phyloP scores from a whole-genome alignment of 2,797 vertebrate species.

The Oryzias sinensis region DNA sequence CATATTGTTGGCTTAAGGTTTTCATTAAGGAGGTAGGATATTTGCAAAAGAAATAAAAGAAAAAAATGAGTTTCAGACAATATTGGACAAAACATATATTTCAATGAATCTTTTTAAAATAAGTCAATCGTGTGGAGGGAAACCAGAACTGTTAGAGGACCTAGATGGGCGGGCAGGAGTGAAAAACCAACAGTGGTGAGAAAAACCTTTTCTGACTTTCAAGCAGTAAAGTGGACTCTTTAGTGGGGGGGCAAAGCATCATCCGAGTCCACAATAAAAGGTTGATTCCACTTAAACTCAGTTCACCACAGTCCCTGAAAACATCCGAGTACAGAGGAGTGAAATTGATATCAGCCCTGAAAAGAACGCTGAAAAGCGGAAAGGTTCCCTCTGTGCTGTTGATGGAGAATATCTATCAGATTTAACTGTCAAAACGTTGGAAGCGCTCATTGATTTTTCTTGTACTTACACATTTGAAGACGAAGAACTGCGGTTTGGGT shows the following conservation, averaged over 20 bases:
- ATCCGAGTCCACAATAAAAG: background rate
- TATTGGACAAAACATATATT: no score
- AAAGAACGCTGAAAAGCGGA: no score
- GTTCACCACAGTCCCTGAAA: background rate
- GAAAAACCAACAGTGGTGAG: background rate
- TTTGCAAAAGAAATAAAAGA: no score
- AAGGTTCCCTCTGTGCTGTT: background rate
- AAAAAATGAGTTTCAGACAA: no score
- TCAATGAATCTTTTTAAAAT: no score
- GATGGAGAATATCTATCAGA: background rate
- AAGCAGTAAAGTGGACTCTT: background rate
- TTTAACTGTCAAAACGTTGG: background rate
- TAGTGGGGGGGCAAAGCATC: background rate
- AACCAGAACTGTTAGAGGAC: no score
- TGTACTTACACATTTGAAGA: conserved; percentile 6
- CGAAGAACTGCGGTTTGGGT: background rate
- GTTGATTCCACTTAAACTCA: background rate
- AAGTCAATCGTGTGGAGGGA: no score
- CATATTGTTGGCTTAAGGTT: no score
- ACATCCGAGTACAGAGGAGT: no score
- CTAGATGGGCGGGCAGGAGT: no score
- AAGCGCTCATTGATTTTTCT: background rate
- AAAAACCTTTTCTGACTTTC: background rate
- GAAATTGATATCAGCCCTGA: no score
- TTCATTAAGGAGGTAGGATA: no score